Conservation (phyloP, 1,140 invertebrate genomes). For the Caenorhabditis inopinata region DNA sequence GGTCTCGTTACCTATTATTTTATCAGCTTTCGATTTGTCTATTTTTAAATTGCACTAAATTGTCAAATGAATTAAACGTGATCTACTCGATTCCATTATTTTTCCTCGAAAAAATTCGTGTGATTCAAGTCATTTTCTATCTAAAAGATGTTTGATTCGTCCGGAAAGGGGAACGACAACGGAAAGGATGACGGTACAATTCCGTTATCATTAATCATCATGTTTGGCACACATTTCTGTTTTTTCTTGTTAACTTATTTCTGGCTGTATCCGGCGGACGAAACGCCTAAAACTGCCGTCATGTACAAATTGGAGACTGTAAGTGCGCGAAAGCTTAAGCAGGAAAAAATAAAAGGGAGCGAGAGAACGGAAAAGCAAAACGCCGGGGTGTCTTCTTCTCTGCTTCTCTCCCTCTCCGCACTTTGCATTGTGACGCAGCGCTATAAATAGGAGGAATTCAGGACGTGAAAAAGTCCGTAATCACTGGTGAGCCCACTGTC, state of each 20-base stretch:
- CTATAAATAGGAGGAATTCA: neutral
- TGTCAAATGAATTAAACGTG: neutral
- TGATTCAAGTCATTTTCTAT: neutral
- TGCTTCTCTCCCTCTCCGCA: neutral
- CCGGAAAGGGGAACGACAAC: neutral
- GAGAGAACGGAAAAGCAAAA: too few relatives aligned
- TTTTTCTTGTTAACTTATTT: neutral
- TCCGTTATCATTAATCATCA: neutral
- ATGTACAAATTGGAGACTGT: neutral
- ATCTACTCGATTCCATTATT: too few relatives aligned
- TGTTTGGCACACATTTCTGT: neutral
- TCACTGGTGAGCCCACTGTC: neutral
- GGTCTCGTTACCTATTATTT: neutral
- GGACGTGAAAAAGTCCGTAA: neutral
- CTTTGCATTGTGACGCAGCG: neutral
- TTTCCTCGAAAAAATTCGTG: neutral
- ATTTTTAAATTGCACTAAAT: neutral
- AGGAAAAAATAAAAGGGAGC: neutral
- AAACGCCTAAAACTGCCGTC: neutral
- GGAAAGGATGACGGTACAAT: neutral
- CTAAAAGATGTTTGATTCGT: neutral
- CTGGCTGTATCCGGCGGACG: neutral
- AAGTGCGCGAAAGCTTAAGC: neutral
- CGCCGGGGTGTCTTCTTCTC: too few relatives aligned
- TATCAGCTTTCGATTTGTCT: neutral